Base-by-base conservation (phyloP, 1,140 invertebrate genomes). In the Musca domestica region DNA sequence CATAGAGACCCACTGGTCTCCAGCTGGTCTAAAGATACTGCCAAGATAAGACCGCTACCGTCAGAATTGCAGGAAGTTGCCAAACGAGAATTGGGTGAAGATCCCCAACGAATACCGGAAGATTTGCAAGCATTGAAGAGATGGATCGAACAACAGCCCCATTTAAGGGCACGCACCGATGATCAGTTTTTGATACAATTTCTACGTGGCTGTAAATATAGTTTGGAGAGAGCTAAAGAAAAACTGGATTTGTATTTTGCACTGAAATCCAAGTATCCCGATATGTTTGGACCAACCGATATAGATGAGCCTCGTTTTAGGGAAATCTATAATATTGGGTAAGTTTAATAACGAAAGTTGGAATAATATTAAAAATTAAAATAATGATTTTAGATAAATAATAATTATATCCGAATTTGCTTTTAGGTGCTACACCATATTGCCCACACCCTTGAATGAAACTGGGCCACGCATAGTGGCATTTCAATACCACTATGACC, bases 161-260 rank as follows among this genome's bases (percentile, higher is more conserved):
- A 88, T 76, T 77, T 88, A 22, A 63, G 47, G 2, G 67, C 67
- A n/a, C 58, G 69, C 17, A 54, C 41, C 82, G 87, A 85, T 73
- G 86, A 88, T 71, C 85, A n/a, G n/a, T n/a, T n/a, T n/a, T n/a
- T n/a, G n/a, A n/a, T n/a, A n/a, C n/a, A n/a, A n/a, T n/a, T n/a
- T 76, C 76, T 90, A 34, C 81, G 88, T 20, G 86, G 88, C 47
- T 86, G 85, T 70, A 90, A 90, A 78, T 88, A 86, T 74, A 89
- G 87, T 71, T 75, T 88, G 67, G 86, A 88, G 74, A 82, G 82
- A 71, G 84, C 84, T 12, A 89, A 89, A 76, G 76, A 84, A 70
- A 88, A 88, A 74, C 67, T 89, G 3, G 87, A 88, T 69, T 83
- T 47, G 83, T 76, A 52, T 47, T 70, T 67, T 52, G 67, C 61